phyloP scores from a whole-genome alignment of 2,888 invertebrate species.

The Stegana nigrithorax region DNA sequence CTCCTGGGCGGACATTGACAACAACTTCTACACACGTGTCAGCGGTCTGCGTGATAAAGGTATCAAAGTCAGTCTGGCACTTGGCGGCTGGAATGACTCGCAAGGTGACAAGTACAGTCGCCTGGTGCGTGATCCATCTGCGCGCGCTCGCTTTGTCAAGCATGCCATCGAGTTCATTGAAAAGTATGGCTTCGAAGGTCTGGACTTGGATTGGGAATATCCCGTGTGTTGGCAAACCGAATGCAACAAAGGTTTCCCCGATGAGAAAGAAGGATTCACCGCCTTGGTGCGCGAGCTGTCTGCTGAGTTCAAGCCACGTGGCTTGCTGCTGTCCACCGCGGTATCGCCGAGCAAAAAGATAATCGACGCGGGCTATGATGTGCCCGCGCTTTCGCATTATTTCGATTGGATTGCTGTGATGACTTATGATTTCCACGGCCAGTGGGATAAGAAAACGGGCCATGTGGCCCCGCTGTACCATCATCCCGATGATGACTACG shows the following conservation, averaged over 20 bases:
- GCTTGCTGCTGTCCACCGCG: slow-evolving; percentile 82
- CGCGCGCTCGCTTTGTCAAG: slow-evolving; percentile 79
- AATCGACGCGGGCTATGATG: slow-evolving; percentile 87
- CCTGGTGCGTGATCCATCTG: slow-evolving; percentile 80
- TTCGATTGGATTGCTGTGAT: slow-evolving; percentile 93
- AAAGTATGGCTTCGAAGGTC: slow-evolving; percentile 88
- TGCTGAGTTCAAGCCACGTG: slow-evolving; percentile 75
- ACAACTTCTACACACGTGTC: slow-evolving; percentile 87
- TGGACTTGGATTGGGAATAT: slow-evolving; percentile 96
- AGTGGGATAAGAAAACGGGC: slow-evolving; percentile 92
- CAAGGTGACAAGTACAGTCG: slow-evolving; percentile 90
- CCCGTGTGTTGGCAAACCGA: slow-evolving; percentile 81
- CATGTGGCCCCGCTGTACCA: slow-evolving; percentile 88
- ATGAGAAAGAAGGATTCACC: slow-evolving; percentile 85
- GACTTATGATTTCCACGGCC: slow-evolving; percentile 93
- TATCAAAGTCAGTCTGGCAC: slow-evolving; percentile 85
- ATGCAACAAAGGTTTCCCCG: slow-evolving; percentile 84
- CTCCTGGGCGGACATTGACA: slow-evolving; percentile 91
- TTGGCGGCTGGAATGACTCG: slow-evolving; percentile 97
- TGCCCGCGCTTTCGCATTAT: slow-evolving; percentile 78
- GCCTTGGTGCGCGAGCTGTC: slow-evolving; percentile 79
- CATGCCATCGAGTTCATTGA: slow-evolving; percentile 82
- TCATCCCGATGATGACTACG: slow-evolving; percentile 84
- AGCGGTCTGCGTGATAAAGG: slow-evolving; percentile 82
- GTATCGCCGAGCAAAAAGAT: slow-evolving; percentile 90